Base-by-base conservation (phyloP, 2,888 invertebrate species). In the Epirrhoe tristata region DNA sequence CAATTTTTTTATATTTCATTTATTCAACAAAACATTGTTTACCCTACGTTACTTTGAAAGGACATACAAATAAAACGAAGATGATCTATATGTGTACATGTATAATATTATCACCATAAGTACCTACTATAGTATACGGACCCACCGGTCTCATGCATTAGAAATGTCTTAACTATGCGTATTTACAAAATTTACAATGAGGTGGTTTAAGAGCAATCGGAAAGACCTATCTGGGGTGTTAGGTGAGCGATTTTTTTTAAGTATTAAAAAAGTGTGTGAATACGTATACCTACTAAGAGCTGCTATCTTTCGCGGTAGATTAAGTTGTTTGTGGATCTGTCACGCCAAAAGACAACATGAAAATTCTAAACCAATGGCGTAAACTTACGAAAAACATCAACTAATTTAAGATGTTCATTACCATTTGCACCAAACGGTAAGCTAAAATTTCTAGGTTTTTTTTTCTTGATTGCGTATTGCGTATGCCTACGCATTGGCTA, bases 181-280 rank as follows among this genome's bases (percentile, higher is more conserved):
- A 90, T 90, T 87, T 90, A 90, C 90, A 90, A 82, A 87, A 88
- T 90, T 83, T 89, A 90, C 89, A 90, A 74, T 73, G 55, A 71
- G 63, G 69, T 67, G 58, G 68, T 63, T 64, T 60, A 53, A 51
- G 24, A 61, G n/a, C 57, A 32, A 69, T 53, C 17, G 6, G 7
- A 55, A 53, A 12, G 36, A 36, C 36, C 8, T 7, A 8, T 1
- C 8, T 7, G 0, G 3, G 12, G 5, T 43, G 39, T 4, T n/a
- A 34, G 1, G 39, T 12, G 12, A 12, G 12, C 5, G 12, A 12
- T 43, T 43, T 43, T 43, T 43, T 43, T 43, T 43, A n/a, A 12
- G 5, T 36, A 8, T 36, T 36, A 10, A 36, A 8, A 36, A 36
- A 8, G 7, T 36, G 7, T 8, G 1, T 8, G 8, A 36, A 36